These are phyloP conservation scores for Paracanthobrama guichenoti DNA, from an alignment of 2,113 vertebrate species.

Conservation along the genomic window DNA sequence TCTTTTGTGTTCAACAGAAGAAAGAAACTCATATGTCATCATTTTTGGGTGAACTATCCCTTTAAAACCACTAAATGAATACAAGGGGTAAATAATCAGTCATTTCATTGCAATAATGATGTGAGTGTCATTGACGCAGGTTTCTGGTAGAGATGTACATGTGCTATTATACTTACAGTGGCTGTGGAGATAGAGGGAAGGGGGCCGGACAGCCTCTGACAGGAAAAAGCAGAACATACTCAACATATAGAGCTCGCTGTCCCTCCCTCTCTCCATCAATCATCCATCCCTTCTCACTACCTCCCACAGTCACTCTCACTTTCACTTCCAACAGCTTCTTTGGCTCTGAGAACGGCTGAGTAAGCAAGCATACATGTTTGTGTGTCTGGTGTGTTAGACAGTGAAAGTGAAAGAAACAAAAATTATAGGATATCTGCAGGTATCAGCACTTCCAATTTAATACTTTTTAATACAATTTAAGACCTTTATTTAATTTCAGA, in stretches of 20 bases:
- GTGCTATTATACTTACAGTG: constrained; percentile 57
- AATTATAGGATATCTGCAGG: too few relatives aligned
- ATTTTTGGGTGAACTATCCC: too few relatives aligned
- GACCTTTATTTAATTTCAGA: too few relatives aligned
- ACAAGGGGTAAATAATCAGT: not conserved
- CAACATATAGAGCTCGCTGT: constrained; percentile 47
- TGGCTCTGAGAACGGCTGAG: not conserved
- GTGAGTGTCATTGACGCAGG: not conserved
- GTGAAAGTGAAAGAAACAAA: not conserved
- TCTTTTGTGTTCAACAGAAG: too few relatives aligned
- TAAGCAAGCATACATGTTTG: constrained; percentile 14
- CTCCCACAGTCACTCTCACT: constrained; percentile 22
- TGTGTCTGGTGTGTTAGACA: not conserved
- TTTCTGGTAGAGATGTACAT: not conserved
- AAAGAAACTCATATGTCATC: too few relatives aligned
- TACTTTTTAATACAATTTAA: too few relatives aligned
- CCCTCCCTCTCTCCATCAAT: constrained; percentile 33
- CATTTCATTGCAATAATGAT: not conserved
- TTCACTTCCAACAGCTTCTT: constrained; percentile 3
- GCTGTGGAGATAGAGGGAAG: constrained; percentile 53
- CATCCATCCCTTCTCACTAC: constrained; percentile 28
- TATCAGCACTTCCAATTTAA: too few relatives aligned
- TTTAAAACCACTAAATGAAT: not conserved
- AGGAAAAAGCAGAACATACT: constrained; percentile 58
- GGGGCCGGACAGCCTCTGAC: constrained; percentile 51